Conservation (phyloP, 1,140 invertebrate genomes). For the Cydia pomonella region DNA sequence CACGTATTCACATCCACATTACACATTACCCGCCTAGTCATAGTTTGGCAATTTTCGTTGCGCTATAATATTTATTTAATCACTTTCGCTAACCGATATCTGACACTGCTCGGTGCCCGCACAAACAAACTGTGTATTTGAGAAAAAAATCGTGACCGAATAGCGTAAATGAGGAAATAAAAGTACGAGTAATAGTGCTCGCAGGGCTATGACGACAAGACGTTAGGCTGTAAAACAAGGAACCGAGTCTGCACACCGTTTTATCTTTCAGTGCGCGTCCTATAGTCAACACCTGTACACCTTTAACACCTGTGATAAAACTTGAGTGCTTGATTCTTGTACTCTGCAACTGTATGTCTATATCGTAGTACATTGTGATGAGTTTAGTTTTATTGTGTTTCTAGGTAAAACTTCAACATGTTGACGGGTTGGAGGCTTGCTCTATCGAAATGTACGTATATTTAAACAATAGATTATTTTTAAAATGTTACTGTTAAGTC, state of each 20-base stretch:
- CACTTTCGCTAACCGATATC: not conserved
- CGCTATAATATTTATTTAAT: not conserved
- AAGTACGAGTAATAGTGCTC: slow-evolving; percentile 7
- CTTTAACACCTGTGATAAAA: not conserved
- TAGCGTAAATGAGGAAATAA: slow-evolving; percentile 11
- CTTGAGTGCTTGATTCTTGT: not conserved
- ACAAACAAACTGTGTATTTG: not conserved
- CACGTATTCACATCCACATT: no score
- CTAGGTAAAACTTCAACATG: slow-evolving; percentile 59
- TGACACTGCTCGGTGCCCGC: not conserved
- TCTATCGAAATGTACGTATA: slow-evolving; percentile 67
- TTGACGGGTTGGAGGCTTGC: slow-evolving; percentile 66
- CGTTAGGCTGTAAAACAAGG: slow-evolving; percentile 9
- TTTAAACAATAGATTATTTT: slow-evolving; percentile 21
- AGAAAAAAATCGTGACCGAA: not conserved
- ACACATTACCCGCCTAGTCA: no score
- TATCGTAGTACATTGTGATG: not conserved
- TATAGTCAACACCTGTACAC: slow-evolving; percentile 14
- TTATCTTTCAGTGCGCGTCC: slow-evolving; percentile 15
- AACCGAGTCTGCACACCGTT: not conserved
- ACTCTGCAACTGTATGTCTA: not conserved
- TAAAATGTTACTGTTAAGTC: not conserved
- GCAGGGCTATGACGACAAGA: slow-evolving; percentile 14
- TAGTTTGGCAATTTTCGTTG: no score
- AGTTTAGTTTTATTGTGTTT: slow-evolving; percentile 44